Evolutionary conservation across 1,140 invertebrate genomes (phyloP).

Genomic region (Drosophila pectinifera): DNA sequence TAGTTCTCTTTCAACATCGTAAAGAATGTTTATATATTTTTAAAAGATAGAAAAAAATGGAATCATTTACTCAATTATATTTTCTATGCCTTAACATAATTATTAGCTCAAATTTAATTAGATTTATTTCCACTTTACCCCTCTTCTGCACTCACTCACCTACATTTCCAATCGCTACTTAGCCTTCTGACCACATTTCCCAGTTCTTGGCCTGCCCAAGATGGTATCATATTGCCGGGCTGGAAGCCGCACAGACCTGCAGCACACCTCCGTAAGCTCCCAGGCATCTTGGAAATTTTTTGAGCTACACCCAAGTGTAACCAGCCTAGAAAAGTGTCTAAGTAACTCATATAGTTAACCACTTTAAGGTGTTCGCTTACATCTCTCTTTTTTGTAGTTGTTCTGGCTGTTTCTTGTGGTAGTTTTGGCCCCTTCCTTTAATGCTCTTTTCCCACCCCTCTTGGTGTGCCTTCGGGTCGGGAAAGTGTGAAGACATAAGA

Average conservation of each 20-base stretch:
- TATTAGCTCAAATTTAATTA: not conserved
- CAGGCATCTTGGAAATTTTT: constrained; percentile 39
- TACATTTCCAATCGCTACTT: constrained; percentile 59
- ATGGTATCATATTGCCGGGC: constrained; percentile 53
- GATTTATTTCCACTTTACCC: not conserved
- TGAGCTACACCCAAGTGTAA: constrained; percentile 36
- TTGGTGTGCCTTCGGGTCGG: constrained; percentile 26
- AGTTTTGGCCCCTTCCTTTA: constrained; percentile 31
- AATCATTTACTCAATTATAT: too few species aligned
- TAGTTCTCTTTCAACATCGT: not conserved
- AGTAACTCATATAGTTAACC: constrained; percentile 69
- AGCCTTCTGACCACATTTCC: constrained; percentile 65
- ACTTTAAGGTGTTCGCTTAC: constrained; percentile 75
- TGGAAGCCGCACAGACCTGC: constrained; percentile 29
- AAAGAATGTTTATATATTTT: too few species aligned
- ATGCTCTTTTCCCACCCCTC: constrained; percentile 1
- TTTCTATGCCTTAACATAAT: not conserved
- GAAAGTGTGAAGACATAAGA: constrained; percentile 77
- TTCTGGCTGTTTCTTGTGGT: constrained; percentile 22
- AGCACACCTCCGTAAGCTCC: constrained; percentile 7
- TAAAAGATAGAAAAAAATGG: too few species aligned
- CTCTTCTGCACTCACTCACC: constrained; percentile 7
- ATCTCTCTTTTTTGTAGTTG: constrained; percentile 60
- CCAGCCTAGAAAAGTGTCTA: constrained; percentile 44
- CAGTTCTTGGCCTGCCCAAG: not conserved